Evolutionary conservation across 2,888 invertebrate species (phyloP).

Genomic region (Dicyrtoma fusca): DNA sequence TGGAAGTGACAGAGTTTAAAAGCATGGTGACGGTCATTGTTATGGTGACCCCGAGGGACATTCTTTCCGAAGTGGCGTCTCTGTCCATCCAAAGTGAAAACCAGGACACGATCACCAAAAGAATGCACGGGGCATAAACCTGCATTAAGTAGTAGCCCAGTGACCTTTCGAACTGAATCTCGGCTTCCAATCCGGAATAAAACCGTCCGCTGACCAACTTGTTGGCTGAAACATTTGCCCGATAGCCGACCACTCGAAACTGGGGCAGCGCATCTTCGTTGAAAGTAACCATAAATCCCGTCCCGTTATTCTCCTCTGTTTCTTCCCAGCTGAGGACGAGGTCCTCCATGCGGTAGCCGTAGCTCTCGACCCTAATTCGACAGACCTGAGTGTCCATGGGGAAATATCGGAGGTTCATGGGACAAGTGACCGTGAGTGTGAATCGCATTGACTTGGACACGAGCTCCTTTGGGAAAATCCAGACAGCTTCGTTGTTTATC

Average conservation of each 20-base stretch:
- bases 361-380: slow-evolving; percentile 43
- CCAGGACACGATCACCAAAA: slow-evolving; percentile 51
- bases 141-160: slow-evolving; percentile 49
- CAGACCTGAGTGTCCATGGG: slow-evolving; percentile 50
- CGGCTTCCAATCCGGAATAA: slow-evolving; percentile 11
- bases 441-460: slow-evolving; percentile 50
- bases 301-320: too few relatives aligned
- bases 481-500: slow-evolving; percentile 46
- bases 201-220: background rate
- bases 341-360: slow-evolving; percentile 46
- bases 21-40: slow-evolving; percentile 63
- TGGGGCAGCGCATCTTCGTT: too few relatives aligned
- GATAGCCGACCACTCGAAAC: too few relatives aligned
- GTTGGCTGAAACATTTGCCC: too few relatives aligned
- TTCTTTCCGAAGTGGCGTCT: slow-evolving; percentile 42
- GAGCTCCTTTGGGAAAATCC: slow-evolving; percentile 43
- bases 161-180: slow-evolving; percentile 13
- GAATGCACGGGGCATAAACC: slow-evolving; percentile 48
- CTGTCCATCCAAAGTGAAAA: slow-evolving; percentile 51
- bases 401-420: slow-evolving; percentile 47
- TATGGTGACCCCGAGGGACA: slow-evolving; percentile 62
- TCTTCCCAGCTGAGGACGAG: slow-evolving; percentile 40
- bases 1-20: slow-evolving; percentile 61
- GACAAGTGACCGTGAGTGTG: slow-evolving; percentile 45
- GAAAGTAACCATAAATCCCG: too few relatives aligned